A percentile compares a stretch with the other conserved stretches of the same genome.
Conservation (phyloP, 2,888 invertebrate species). For the Drosophila neotestacea region DNA sequence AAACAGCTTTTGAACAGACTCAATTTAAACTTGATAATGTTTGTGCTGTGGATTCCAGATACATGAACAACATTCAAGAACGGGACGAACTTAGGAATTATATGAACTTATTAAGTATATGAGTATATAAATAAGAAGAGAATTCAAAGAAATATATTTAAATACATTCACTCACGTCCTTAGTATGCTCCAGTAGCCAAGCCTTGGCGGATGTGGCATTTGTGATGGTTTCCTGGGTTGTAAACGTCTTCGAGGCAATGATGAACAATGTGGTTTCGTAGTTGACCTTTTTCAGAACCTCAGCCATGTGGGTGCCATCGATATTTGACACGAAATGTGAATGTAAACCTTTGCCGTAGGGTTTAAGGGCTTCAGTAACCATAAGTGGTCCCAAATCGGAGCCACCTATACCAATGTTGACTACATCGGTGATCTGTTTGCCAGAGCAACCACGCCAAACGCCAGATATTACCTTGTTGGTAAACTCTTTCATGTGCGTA, state of each 20-base stretch:
- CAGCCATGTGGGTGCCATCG: conserved; percentile 99
- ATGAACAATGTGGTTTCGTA: conserved; percentile 98
- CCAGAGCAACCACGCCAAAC: conserved; percentile 94
- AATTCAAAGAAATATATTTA: no score
- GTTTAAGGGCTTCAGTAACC: conserved; percentile 99
- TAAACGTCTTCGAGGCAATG: conserved; percentile 99
- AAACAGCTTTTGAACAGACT: no score
- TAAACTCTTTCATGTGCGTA: conserved; percentile 97
- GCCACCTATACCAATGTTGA: conserved; percentile 99
- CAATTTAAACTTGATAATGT: no score
- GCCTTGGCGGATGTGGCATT: conserved; percentile 99
- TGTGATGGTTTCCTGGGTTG: conserved; percentile 99
- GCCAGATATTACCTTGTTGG: conserved; percentile 90
- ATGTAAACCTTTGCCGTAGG: conserved; percentile 93
- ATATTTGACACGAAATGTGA: conserved; percentile 99
- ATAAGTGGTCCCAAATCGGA: conserved; percentile 99
- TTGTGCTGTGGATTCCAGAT: no score
- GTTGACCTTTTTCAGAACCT: conserved; percentile 94
- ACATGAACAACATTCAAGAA: no score
- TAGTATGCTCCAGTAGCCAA: conserved; percentile 95
- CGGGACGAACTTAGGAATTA: no score
- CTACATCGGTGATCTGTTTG: conserved; percentile 97
- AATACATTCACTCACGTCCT: conserved; percentile 89
- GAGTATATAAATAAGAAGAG: no score
- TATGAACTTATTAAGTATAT: no score